Evolutionary conservation across 2,797 vertebrate genomes (phyloP), one percentile per base, ranked within the genome.

Genomic region (Acanthurus leucopareius): DNA sequence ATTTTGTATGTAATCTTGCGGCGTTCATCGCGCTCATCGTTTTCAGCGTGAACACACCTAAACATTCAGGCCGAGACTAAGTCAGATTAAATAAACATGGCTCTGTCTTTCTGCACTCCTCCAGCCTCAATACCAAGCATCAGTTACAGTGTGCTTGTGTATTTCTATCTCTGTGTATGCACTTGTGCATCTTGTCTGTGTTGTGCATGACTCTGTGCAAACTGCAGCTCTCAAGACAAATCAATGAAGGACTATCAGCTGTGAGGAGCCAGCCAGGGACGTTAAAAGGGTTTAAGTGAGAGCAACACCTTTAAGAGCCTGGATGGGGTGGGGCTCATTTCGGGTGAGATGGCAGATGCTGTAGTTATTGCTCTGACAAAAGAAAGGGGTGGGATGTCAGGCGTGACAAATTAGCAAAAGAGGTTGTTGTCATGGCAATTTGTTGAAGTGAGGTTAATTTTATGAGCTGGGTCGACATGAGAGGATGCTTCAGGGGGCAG

Each of bases 11-110:
- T 25, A 25, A 25, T 25, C 25, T 25, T 25, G 25, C 25, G 25
- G 25, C 25, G 25, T 25, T 25, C 25, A 25, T 25, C 25, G 25
- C 25, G 25, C 25, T 25, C 25, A 25, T 25, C 25, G 25, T 25
- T 25, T 25, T 25, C 25, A 25, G 25, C 3, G 2, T 25, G 25
- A 25, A 25, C 25, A 25, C 25, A 25, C 25, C 25, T 25, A 25
- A 25, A 60, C 48, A 83, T 73, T 75, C 25, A 77, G 70, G 51
- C 52, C 28, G 75, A 73, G 63, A 63, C n/a, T 65, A 6, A 48
- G 2, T 0, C 47, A 62, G 58, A 86, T 90, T 73, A 91, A 90
- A 90, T 85, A 87, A 91, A 89, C 72, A 91, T 83, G 74, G 69
- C 67, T 65, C 47, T 52, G 48, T 70, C 60, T 66, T 86, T 73